phyloP scores from a whole-genome alignment of 2,888 invertebrate species.

The Callimorpha dominula region DNA sequence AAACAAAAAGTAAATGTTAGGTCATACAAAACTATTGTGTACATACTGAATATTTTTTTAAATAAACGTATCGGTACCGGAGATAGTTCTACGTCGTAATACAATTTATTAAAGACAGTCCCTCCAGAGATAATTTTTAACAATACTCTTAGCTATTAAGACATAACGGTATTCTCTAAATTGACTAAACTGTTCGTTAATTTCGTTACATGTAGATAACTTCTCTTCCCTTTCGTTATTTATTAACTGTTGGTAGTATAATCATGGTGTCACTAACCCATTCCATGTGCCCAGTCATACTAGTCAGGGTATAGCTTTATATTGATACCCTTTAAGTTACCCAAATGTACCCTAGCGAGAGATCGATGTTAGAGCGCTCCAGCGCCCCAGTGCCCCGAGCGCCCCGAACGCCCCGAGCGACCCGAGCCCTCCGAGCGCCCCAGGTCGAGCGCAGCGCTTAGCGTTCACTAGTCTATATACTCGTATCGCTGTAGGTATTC shows the following conservation, averaged over 20 bases:
- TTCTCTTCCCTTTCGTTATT: slow-evolving; percentile 45
- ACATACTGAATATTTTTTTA: slow-evolving; percentile 77
- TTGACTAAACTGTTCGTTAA: slow-evolving; percentile 57
- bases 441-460: slow-evolving; percentile 40
- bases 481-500: slow-evolving; percentile 61
- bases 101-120: slow-evolving; percentile 77
- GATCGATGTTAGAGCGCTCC: slow-evolving; percentile 52
- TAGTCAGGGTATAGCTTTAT: slow-evolving; percentile 81
- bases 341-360: slow-evolving; percentile 55
- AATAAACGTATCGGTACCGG: slow-evolving; percentile 66
- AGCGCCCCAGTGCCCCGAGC: not conserved
- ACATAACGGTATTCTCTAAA: slow-evolving; percentile 79
- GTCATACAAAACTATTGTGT: slow-evolving; percentile 59
- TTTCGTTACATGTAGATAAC: slow-evolving; percentile 53
- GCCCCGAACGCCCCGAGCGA: slow-evolving; percentile 33
- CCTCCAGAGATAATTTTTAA: slow-evolving; percentile 81
- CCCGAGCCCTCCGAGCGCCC: slow-evolving; percentile 15
- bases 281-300: slow-evolving; percentile 80
- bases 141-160: slow-evolving; percentile 83
- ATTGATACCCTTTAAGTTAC: slow-evolving; percentile 63
- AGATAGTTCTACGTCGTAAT: slow-evolving; percentile 71
- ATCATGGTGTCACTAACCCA: slow-evolving; percentile 71
- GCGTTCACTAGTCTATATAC: slow-evolving; percentile 54
- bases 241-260: slow-evolving; percentile 61
- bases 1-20: slow-evolving; percentile 54